Base-by-base conservation (phyloP, 2,888 invertebrate species). In the Mimachlamys varia region DNA sequence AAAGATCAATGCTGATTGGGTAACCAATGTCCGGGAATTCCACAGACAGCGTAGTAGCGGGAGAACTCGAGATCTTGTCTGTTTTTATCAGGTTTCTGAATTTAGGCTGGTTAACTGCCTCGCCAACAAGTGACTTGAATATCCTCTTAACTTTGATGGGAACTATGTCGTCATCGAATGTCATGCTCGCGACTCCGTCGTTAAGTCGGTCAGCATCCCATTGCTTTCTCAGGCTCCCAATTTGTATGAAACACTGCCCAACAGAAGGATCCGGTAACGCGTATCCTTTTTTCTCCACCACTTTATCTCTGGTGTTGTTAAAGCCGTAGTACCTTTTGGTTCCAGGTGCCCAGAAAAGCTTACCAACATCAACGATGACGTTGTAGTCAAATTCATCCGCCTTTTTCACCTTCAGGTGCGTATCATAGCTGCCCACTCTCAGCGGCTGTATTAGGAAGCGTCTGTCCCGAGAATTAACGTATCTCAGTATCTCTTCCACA, bases 331-430 rank as follows among this genome's bases (percentile, higher is more conserved):
- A 90, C 13, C 58, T 7, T 44, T 38, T 87, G 15, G 0, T 62
- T 3, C 87, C 87, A 10, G 5, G 19, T 50, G 2, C 33, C 76
- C 76, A 87, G 2, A 76, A 17, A 0, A 87, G 12, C 33, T 76
- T 76, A 22, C 89, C 55, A 19, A 33, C 22, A 58, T 90, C 90
- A 15, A 90, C 37, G 12, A 90, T 62, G 12, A 90, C 90, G 37
- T 88, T 90, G 49, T 90, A 90, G 33, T 90, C 90, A 88, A 90
- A 90, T 38, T 90, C 90, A 7, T 90, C 90, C 13, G 90, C 90
- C n/a, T 88, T 33, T 0, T 38, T 7, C 0, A 88, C 88, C 38
- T 90, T 90, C 19, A 90, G 55, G 17, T 49, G 90, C 49, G 88
- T 88, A 33, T 90, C 44, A 58, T 90, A 90, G 44, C 90, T 88